Percentiles rank a stretch among this genome's conserved stretches.
Conservation (phyloP, 2,888 invertebrate genomes). For the Anthrax anthrax region DNA sequence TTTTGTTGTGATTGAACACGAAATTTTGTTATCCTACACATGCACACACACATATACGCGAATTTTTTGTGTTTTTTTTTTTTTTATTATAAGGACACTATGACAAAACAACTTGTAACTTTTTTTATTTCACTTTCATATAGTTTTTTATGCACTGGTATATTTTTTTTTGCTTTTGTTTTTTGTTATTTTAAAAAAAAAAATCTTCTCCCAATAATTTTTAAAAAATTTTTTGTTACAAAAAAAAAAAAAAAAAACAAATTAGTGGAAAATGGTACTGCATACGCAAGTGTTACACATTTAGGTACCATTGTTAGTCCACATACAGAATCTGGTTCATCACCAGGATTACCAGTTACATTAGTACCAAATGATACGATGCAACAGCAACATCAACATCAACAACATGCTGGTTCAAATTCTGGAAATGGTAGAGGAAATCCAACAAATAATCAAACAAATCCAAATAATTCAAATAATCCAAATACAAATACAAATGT, state of each 20-base stretch:
- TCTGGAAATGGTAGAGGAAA: not conserved
- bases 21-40: too few species aligned
- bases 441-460: not conserved
- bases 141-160: too few species aligned
- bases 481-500: conserved; percentile 3
- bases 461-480: not conserved
- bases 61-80: too few species aligned
- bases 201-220: too few species aligned
- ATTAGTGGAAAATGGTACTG: conserved; percentile 17
- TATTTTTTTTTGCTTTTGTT: not conserved
- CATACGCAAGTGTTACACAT: conserved; percentile 17
- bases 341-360: conserved; percentile 18
- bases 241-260: not conserved
- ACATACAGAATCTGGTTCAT: conserved; percentile 15
- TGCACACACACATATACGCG: too few species aligned
- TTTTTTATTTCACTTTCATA: too few species aligned
- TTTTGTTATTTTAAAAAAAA: not conserved
- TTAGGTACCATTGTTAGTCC: conserved; percentile 16
- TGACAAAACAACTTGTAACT: too few species aligned
- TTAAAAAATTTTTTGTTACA: too few species aligned
- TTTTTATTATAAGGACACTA: too few species aligned
- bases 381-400: conserved; percentile 2
- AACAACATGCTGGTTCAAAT: not conserved
- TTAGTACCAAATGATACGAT: conserved; percentile 9
- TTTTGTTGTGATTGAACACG: too few species aligned